A percentile compares a stretch with the other conserved stretches of the same genome.
These are phyloP conservation scores for Reticulitermes speratus DNA, from an alignment of 1,140 invertebrate genomes.

Conservation along the genomic window DNA sequence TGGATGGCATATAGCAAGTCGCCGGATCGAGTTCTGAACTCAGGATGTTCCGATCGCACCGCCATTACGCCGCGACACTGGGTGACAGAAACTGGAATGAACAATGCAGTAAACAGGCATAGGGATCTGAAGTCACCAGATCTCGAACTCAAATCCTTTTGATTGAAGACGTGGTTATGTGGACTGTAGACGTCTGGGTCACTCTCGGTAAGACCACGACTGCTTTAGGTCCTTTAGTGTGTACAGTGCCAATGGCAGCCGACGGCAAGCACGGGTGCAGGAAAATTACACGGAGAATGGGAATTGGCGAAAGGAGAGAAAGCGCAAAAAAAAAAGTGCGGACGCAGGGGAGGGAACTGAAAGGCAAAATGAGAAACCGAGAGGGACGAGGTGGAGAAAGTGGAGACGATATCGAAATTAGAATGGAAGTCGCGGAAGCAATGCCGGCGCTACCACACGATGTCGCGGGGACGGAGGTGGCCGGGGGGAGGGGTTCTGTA, in stretches of 20 bases:
- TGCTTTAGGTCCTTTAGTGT: too few species aligned
- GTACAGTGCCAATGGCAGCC: neutral
- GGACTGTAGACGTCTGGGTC: too few species aligned
- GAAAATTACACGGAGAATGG: neutral
- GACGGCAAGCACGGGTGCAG: neutral
- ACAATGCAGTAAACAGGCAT: too few species aligned
- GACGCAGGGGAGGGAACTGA: neutral
- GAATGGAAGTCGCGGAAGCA: neutral
- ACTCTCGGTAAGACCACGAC: too few species aligned
- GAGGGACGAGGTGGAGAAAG: neutral
- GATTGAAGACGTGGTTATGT: too few species aligned
- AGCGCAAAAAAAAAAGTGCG: neutral
- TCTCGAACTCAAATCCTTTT: too few species aligned
- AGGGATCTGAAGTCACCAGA: too few species aligned
- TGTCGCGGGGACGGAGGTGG: neutral
- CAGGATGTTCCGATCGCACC: too few species aligned
- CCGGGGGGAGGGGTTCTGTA: neutral
- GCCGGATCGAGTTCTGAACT: too few species aligned
- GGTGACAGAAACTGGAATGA: too few species aligned
- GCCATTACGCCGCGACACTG: too few species aligned
- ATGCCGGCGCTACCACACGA: neutral
- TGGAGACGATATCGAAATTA: neutral
- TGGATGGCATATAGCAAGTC: too few species aligned
- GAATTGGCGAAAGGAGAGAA: neutral
- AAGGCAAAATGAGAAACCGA: neutral